Evolutionary conservation across 2,113 vertebrate species (phyloP), one percentile per base, ranked within the genome.

Genomic region (Hirundichthys speculiger): DNA sequence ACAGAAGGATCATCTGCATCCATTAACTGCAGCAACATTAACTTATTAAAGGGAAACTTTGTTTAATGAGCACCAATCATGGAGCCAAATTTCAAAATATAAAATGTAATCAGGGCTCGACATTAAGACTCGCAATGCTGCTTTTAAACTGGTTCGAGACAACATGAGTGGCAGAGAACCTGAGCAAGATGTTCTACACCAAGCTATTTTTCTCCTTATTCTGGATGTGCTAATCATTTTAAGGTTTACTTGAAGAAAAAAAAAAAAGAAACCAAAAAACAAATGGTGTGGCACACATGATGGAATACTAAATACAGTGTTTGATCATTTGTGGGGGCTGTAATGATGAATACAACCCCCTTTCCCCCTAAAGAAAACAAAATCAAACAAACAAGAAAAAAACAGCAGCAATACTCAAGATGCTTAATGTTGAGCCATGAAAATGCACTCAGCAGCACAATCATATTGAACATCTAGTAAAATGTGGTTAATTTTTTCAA

Each of bases 1-100:
- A 92, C 89, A 93, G 91, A 93, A 92, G 92, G 92, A 69, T 74
- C 91, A 60, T 75, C 38, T 73, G 74, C 75, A 80, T 63, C 72
- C 58, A 73, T 77, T 61, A 75, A 67, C 41, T 55, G 65, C 56
- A 71, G 46, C 59, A 77, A 65, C 21, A 54, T 71, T 51, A 68
- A 75, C 21, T 73, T 15, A 50, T 50, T 62, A 25, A 66, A 56
- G 46, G 27, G 25, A 53, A 64, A 68, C 48, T 72, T 64, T 77
- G 21, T 48, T 53, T 50, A 64, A 42, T 66, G 42, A 69, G 40
- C 61, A 66, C 64, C 63, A 65, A 73, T 67, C 27, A 45, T 40
- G 42, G 53, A 75, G 69, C 47, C 69, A 76, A 38, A 72, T 71
- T 46, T 66, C 20, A 52, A 13, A 75, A 49, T 24, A 47, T 25